These are phyloP conservation scores for Antedon mediterranea DNA, from an alignment of 53 echinoderm and acorn worm species.

Conservation along the genomic window DNA sequence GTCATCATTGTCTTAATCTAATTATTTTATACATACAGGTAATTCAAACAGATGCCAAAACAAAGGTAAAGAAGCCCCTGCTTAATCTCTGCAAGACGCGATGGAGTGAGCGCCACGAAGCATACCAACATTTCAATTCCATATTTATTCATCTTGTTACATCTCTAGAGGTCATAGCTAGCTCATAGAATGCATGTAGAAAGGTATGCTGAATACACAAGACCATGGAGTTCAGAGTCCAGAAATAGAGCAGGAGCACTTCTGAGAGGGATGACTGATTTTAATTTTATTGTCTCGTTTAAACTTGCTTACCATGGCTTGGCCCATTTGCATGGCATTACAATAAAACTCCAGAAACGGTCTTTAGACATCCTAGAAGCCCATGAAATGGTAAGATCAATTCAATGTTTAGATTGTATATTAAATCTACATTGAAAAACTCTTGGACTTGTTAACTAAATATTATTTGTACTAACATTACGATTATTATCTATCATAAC, in stretches of 20 bases:
- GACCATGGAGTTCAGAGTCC: too few relatives aligned
- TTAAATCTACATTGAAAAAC: too few relatives aligned
- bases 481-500: too few relatives aligned
- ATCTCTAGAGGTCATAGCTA: conserved; percentile 29
- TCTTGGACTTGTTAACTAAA: too few relatives aligned
- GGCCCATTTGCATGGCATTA: conserved; percentile 32
- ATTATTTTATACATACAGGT: too few relatives aligned
- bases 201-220: too few relatives aligned
- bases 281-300: conserved; percentile 25
- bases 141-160: conserved; percentile 18
- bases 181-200: not conserved
- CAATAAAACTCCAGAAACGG: conserved; percentile 18
- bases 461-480: too few relatives aligned
- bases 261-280: conserved; percentile 15
- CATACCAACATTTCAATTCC: conserved; percentile 36
- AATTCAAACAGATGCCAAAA: not conserved
- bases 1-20: too few relatives aligned
- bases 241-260: not conserved
- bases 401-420: too few relatives aligned
- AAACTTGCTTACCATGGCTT: conserved; percentile 25
- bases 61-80: conserved; percentile 5
- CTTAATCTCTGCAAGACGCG: conserved; percentile 24
- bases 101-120: conserved; percentile 24
- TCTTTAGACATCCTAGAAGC: conserved; percentile 12
- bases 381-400: too few relatives aligned